Percentiles rank a stretch among this genome's conserved stretches.
Evolutionary conservation across 2,797 vertebrate genomes (phyloP).

Genomic region (Somateria mollissima): DNA sequence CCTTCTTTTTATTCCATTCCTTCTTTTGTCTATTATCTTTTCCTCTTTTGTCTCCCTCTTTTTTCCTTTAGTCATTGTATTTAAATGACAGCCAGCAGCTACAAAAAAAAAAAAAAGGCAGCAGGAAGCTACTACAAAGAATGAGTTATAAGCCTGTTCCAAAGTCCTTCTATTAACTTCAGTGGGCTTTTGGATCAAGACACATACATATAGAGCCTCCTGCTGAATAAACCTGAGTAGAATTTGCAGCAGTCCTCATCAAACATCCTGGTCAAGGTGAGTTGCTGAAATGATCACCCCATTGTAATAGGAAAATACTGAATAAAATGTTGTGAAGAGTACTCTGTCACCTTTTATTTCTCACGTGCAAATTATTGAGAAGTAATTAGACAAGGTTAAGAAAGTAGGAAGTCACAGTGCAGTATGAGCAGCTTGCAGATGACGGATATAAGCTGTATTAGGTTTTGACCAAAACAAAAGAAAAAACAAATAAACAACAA

Average conservation of each 20-base stretch:
- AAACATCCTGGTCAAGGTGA: constrained; percentile 41
- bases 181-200: constrained; percentile 7
- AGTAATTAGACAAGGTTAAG: not conserved
- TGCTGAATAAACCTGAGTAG: constrained; percentile 31
- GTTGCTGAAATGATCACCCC: not conserved
- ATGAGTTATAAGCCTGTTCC: not conserved
- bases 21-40: not conserved
- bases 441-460: not conserved
- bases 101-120: constrained; percentile 27
- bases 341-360: not conserved
- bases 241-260: constrained; percentile 6
- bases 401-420: not conserved
- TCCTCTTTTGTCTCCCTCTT: constrained; percentile 13
- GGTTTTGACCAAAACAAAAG: not conserved
- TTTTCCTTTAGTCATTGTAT: constrained; percentile 42
- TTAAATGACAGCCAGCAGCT: constrained; percentile 48
- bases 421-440: not conserved
- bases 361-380: not conserved
- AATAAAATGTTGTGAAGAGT: not conserved
- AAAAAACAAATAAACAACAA: not conserved
- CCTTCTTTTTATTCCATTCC: not conserved
- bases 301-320: not conserved
- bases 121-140: constrained; percentile 21
- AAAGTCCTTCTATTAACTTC: constrained; percentile 33
- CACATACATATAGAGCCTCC: not conserved